Base-by-base conservation (phyloP, 1,140 invertebrate species). In the Sarcophaga bullata region DNA sequence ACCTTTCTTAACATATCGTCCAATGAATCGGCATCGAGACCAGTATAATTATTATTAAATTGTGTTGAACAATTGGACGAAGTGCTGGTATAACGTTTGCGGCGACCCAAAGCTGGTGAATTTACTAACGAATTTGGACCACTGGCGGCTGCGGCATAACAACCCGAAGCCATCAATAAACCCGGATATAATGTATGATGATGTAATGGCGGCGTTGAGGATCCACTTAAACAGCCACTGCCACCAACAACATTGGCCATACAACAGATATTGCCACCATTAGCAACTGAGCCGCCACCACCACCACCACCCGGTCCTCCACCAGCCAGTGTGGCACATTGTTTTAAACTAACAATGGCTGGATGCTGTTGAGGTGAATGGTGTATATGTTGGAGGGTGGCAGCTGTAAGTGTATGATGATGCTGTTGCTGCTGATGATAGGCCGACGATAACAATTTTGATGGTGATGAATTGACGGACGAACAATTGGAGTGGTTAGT, bases 1-100 rank as follows among this genome's bases (percentile, higher is more conserved):
- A 95, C 94, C 94, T 95, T 95, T 89, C 94, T 93, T 88, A 95
- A 92, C 94, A 95, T 95, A 91, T 95, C 95, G 90, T 95, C 94
- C 85, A 95, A 91, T 84, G 95, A 95, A 88, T 95, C 94, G 92
- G 95, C 95, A 91, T 95, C 94, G 91, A 94, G 92, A 90, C 93
- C 92, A 89, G 93, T 93, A 91, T 94, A 94, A 91, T 93, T 94
- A 90, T 93, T 93, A 84, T 93, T 93, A 81, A 91, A 91, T 83
- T 91, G 91, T 84, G 89, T 90, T 82, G 89, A 90, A 89, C 90
- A 90, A 83, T 86, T 90, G 9, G 89, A 90, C 13, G 87, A 90
- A 73, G 85, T 90, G 86, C 88, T 90, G 46, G 89, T 90, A 81
- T 89, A 88, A 73, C 89, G 86, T 80, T 90, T 90, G 25, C 89